Evolutionary conservation across 1,140 invertebrate genomes (phyloP), one percentile per base, ranked within the genome.

Genomic region (Eurosta solidaginis): DNA sequence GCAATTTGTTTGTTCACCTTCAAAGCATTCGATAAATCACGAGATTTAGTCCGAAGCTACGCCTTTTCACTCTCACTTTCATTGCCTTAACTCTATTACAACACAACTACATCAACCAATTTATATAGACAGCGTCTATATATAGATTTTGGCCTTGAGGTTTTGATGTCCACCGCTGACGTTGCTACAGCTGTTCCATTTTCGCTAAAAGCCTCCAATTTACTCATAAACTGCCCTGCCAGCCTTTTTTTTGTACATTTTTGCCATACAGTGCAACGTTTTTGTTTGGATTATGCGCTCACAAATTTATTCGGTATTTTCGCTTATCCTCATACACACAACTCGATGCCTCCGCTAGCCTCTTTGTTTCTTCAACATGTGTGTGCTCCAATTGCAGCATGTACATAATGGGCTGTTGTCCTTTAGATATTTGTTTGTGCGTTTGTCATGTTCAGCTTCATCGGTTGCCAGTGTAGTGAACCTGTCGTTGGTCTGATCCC

Each of bases 201-300:
- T n/a, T n/a, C n/a, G n/a, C n/a, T n/a, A n/a, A n/a, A n/a, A n/a
- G n/a, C n/a, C n/a, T n/a, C n/a, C n/a, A n/a, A n/a, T n/a, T n/a
- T n/a, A n/a, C n/a, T n/a, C n/a, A n/a, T n/a, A n/a, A n/a, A n/a
- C n/a, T n/a, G n/a, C n/a, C n/a, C n/a, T n/a, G n/a, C n/a, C n/a
- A n/a, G n/a, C n/a, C n/a, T n/a, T n/a, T n/a, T n/a, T n/a, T n/a
- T n/a, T n/a, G n/a, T n/a, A n/a, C n/a, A 68, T 68, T 42, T 22
- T 22, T 40, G n/a, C 59, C 22, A n/a, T 20, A 9, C 59, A 40
- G 3, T 36, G 59, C 33, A 40, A 20, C 7, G 17, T 20, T 68
- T 68, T 68, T 68, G 59, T 68, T 68, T 68, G 59, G 59, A 36
- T 68, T 68, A 68, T 68, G 59, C n/a, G 59, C 33, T 68, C 33